Evolutionary conservation across 2,113 vertebrate species (phyloP).

Genomic region (Erythrocercus mccallii): DNA sequence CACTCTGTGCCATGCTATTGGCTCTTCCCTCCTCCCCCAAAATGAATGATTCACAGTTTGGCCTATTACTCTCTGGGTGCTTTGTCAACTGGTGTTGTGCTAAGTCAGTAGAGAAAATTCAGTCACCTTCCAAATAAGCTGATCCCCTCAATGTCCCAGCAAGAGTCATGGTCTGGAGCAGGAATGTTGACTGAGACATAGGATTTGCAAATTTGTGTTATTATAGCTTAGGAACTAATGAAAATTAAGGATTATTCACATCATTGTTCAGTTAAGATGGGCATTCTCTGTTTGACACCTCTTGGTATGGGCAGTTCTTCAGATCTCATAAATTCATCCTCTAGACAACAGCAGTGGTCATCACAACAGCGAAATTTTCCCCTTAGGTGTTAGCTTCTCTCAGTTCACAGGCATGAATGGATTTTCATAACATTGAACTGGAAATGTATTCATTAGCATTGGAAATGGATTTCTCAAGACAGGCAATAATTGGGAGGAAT

Average conservation of each 20-base stretch:
- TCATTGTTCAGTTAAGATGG: not conserved
- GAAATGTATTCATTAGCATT: not conserved
- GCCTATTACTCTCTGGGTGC: not conserved
- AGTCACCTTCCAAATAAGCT: not conserved
- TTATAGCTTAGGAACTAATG: not conserved
- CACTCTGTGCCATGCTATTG: not conserved
- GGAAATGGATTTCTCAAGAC: not conserved
- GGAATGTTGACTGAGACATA: not conserved
- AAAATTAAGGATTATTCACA: not conserved
- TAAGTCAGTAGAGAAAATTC: not conserved
- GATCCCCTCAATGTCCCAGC: not conserved
- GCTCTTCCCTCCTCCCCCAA: conserved; percentile 20
- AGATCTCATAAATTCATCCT: not conserved
- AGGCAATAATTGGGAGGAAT: not conserved
- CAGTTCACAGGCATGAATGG: not conserved
- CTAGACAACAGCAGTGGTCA: not conserved
- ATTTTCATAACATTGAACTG: not conserved
- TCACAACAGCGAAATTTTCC: not conserved
- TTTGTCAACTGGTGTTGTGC: not conserved
- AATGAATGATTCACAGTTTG: conserved; percentile 66
- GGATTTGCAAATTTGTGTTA: not conserved
- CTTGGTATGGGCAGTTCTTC: not conserved
- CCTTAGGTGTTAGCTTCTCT: not conserved
- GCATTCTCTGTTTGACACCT: not conserved
- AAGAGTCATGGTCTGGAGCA: not conserved